phyloP scores from a whole-genome alignment of 2,888 invertebrate species.

The Clitarchus hookeri region DNA sequence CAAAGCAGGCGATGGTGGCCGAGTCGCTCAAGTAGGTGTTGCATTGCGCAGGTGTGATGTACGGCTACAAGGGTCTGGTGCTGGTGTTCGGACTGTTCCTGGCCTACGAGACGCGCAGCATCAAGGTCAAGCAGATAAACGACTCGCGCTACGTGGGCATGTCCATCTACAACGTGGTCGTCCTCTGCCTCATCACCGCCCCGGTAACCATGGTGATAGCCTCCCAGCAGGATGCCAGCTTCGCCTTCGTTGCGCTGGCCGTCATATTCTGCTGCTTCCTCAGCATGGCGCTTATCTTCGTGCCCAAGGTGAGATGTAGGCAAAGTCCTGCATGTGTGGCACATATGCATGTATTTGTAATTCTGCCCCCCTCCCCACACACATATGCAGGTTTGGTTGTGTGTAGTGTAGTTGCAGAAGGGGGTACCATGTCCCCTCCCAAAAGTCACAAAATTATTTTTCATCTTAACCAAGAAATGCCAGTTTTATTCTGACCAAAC shows the following conservation, averaged over 20 bases:
- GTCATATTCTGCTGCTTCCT: slow-evolving; percentile 98
- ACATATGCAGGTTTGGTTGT: no score
- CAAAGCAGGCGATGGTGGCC: no score
- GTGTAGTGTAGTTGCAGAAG: no score
- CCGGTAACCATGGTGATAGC: slow-evolving; percentile 97
- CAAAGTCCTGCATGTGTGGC: no score
- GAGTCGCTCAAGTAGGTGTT: no score
- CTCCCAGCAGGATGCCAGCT: slow-evolving; percentile 96
- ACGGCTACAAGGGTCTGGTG: slow-evolving; percentile 95
- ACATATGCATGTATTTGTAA: no score
- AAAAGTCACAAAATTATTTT: no score
- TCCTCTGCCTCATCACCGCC: slow-evolving; percentile 95
- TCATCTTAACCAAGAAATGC: no score
- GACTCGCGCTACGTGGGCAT: slow-evolving; percentile 98
- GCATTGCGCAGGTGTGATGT: slow-evolving; percentile 77
- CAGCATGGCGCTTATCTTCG: slow-evolving; percentile 97
- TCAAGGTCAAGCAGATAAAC: slow-evolving; percentile 96
- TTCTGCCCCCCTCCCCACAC: no score
- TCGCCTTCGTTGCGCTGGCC: slow-evolving; percentile 93
- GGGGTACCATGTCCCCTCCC: no score
- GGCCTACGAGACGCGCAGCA: slow-evolving; percentile 96
- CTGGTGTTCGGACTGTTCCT: slow-evolving; percentile 96
- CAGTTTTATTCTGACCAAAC: no score
- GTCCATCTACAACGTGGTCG: slow-evolving; percentile 99
- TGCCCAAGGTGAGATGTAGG: slow-evolving; percentile 79